Percentiles rank a stretch among this genome's conserved stretches.
Conservation (phyloP, 2,113 vertebrate species). For the Glaucomys volans region DNA sequence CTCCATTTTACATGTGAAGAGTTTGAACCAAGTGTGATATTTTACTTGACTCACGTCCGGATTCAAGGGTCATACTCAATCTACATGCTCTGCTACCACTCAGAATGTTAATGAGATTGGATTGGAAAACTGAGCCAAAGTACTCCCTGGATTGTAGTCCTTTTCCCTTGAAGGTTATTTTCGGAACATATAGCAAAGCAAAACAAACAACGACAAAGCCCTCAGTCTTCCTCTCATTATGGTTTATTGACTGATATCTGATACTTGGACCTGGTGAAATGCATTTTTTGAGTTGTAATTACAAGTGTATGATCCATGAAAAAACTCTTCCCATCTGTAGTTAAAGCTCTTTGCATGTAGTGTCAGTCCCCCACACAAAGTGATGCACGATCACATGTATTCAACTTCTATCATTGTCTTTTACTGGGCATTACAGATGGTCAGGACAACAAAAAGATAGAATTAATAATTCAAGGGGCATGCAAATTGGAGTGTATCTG, state of each 20-base stretch:
- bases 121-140: background rate
- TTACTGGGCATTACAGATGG: background rate
- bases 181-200: background rate
- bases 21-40: background rate
- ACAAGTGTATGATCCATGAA: background rate
- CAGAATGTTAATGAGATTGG: background rate
- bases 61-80: background rate
- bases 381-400: background rate
- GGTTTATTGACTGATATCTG: background rate
- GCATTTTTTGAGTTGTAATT: background rate
- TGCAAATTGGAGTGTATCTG: background rate
- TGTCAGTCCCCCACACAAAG: background rate
- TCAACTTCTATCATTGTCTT: fast-evolving
- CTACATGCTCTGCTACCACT: background rate
- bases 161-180: background rate
- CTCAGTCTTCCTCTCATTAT: background rate
- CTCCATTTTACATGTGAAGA: background rate
- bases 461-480: background rate
- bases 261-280: background rate
- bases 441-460: fast-evolving
- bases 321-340: background rate
- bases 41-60: background rate
- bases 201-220: background rate
- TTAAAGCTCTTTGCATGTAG: background rate
- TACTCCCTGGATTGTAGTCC: background rate